phyloP scores from a whole-genome alignment of 2,888 invertebrate genomes.

The Sinohyriopsis cumingii region DNA sequence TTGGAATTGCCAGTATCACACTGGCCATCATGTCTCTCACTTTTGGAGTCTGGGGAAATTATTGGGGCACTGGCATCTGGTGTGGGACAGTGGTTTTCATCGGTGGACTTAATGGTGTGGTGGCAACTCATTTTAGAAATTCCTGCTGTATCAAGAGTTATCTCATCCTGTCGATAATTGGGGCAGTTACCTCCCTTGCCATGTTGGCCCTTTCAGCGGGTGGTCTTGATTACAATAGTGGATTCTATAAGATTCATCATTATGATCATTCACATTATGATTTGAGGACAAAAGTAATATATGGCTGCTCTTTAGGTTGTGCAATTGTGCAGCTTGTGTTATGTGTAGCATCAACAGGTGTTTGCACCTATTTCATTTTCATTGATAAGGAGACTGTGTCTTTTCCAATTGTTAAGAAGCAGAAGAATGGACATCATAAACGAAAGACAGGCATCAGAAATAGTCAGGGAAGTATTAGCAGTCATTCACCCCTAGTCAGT shows the following conservation, averaged over 20 bases:
- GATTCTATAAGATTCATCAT: constrained; percentile 44
- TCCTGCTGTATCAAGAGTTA: constrained; percentile 51
- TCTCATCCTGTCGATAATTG: constrained; percentile 45
- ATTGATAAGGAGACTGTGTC: constrained; percentile 26
- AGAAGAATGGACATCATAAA: too few relatives aligned
- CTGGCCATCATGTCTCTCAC: constrained; percentile 57
- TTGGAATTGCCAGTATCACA: constrained; percentile 56
- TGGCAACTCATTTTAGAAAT: constrained; percentile 45
- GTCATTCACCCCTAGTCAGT: background rate
- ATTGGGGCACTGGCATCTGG: constrained; percentile 65
- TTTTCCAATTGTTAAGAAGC: too few relatives aligned
- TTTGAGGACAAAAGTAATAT: constrained; percentile 47
- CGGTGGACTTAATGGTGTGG: constrained; percentile 54
- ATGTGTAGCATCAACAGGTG: constrained; percentile 47
- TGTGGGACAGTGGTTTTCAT: constrained; percentile 50
- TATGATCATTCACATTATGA: constrained; percentile 8
- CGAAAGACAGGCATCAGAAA: background rate
- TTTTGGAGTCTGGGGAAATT: constrained; percentile 60
- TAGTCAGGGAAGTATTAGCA: constrained; percentile 3
- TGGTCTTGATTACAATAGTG: constrained; percentile 54
- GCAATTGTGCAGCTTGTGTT: constrained; percentile 48
- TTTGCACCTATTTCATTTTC: constrained; percentile 54
- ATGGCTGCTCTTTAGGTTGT: constrained; percentile 51
- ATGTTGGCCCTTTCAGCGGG: constrained; percentile 58
- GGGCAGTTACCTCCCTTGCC: constrained; percentile 47